Conservation (phyloP, 2,888 invertebrate species). For the Melangyna quadrimaculata region DNA sequence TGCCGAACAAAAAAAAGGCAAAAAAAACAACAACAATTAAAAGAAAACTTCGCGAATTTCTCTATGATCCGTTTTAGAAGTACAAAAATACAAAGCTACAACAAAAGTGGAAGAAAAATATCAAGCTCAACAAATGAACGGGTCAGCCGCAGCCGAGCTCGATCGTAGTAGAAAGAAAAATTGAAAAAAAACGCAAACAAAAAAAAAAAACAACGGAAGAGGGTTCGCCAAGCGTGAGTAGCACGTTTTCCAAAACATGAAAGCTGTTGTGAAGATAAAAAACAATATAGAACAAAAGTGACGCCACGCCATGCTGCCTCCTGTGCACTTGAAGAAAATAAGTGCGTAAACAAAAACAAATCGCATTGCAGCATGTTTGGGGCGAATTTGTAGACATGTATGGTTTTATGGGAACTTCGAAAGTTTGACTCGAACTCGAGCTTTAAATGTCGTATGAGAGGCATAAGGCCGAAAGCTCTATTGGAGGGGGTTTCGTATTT, state of each 20-base stretch:
- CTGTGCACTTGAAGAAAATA: constrained; percentile 15
- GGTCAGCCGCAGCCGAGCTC: background rate
- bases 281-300: constrained; percentile 9
- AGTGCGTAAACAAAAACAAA: constrained; percentile 70
- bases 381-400: constrained; percentile 31
- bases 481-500: background rate
- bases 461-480: background rate
- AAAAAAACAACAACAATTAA: constrained; percentile 20
- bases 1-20: background rate
- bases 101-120: constrained; percentile 34
- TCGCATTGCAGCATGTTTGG: constrained; percentile 33
- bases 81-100: background rate
- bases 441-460: background rate
- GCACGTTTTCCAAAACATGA: constrained; percentile 63
- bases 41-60: constrained; percentile 63
- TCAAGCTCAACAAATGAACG: background rate
- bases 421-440: constrained; percentile 8
- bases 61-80: constrained; percentile 59
- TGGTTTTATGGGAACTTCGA: background rate
- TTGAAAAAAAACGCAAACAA: no score
- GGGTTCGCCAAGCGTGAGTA: constrained; percentile 45
- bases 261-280: constrained; percentile 35
- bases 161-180: background rate
- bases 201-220: background rate
- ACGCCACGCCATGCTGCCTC: constrained; percentile 38